Evolutionary conservation across 2,113 vertebrate genomes (phyloP).

Genomic region (Chascanopsetta lugubris): DNA sequence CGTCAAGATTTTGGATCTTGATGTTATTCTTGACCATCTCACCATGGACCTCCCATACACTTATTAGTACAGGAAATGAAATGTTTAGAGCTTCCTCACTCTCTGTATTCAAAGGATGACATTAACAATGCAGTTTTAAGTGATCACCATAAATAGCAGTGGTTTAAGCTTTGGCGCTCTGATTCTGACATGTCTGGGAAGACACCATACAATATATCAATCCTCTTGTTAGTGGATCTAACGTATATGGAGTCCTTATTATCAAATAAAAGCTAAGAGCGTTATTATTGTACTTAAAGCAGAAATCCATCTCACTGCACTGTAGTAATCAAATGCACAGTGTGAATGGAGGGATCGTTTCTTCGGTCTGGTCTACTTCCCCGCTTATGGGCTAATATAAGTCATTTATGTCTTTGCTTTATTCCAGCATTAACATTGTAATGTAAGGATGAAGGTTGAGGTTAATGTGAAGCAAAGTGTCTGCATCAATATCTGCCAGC

Average conservation of each 20-base stretch:
- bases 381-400: conserved; percentile 29
- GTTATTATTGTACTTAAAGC: not conserved
- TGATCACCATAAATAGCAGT: too few species aligned
- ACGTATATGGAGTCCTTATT: not conserved
- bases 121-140: too few species aligned
- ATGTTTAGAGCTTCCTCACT: too few species aligned
- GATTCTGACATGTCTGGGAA: too few species aligned
- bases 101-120: too few species aligned
- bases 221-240: too few species aligned
- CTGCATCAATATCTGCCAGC: conserved; percentile 64
- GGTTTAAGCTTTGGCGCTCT: too few species aligned
- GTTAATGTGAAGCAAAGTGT: conserved; percentile 62
- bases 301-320: not conserved
- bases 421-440: conserved; percentile 56
- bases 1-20: too few species aligned
- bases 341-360: conserved; percentile 13
- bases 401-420: conserved; percentile 44
- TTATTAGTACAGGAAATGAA: too few species aligned
- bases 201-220: too few species aligned
- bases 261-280: not conserved
- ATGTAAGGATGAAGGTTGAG: conserved; percentile 56
- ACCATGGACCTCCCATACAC: too few species aligned
- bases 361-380: conserved; percentile 1
- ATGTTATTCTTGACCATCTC: too few species aligned
- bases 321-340: not conserved